phyloP scores from a whole-genome alignment of 2,113 vertebrate genomes.

The Lagopus leucura region DNA sequence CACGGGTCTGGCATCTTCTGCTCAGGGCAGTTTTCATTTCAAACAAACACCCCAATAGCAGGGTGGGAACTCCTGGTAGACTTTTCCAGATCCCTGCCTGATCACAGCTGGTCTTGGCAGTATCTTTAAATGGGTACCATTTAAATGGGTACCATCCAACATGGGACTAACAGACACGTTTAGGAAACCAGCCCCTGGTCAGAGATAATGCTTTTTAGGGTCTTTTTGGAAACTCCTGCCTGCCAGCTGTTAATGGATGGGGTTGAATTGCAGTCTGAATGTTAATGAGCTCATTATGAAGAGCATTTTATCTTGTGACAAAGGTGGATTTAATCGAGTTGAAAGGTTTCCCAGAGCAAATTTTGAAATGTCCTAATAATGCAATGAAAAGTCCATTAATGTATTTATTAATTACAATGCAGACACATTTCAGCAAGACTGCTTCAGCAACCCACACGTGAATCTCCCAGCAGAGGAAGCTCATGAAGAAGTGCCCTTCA shows the following conservation, averaged over 20 bases:
- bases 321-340: conserved; percentile 72
- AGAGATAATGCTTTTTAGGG: conserved; percentile 24
- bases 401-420: conserved; percentile 60
- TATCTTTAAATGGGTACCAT: not conserved
- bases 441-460: not conserved
- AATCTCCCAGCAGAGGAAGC: not conserved
- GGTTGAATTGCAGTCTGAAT: conserved; percentile 46
- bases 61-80: not conserved
- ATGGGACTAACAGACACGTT: not conserved
- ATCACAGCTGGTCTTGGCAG: conserved; percentile 5
- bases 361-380: conserved; percentile 67
- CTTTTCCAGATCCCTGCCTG: not conserved
- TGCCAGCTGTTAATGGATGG: conserved; percentile 66
- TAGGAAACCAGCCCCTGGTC: conserved; percentile 15
- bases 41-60: not conserved
- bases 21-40: not conserved
- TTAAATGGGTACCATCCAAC: not conserved
- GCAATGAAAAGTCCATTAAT: conserved; percentile 64
- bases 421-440: not conserved
- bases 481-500: not conserved
- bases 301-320: conserved; percentile 68
- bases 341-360: conserved; percentile 74
- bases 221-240: conserved; percentile 40
- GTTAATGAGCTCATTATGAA: conserved; percentile 71
- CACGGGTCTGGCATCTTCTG: not conserved